Evolutionary conservation across 2,797 vertebrate species (phyloP), one percentile per base, ranked within the genome.

Genomic region (Phaenicophaeus curvirostris): DNA sequence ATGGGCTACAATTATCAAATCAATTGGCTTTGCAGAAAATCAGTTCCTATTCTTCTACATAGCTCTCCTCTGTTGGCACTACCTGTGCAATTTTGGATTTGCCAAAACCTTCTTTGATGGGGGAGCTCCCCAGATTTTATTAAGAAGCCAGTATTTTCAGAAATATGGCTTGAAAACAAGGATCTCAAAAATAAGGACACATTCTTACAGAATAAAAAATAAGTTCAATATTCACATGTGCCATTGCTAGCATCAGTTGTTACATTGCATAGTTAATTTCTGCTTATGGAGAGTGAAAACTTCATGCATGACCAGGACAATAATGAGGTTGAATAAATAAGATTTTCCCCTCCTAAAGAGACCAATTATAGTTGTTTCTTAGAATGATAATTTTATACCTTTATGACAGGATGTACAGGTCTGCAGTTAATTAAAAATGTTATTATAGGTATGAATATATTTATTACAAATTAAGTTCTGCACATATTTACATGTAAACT

Each of bases 1-100:
- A 97, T 96, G 97, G 96, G 93, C 97, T 97, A 96, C 96, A 98
- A 97, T 97, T 98, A 98, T 94, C 94, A 97, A 98, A 98, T 97
- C 97, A 97, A 94, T 97, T 59, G 35, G 93, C 94, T 96, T 97
- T 97, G 96, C 97, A 96, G 97, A 96, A 97, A 98, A 98, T 97
- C 97, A 97, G 97, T 96, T 97, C 92, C 92, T 97, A 97, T 98
- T 98, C 96, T 97, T 97, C 91, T 90, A 39, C 90, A 81, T 67
- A 94, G 88, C 93, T 97, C 87, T 97, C 95, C 94, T 96, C 66
- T 73, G 74, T 96, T 98, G 97, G 97, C 96, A 97, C 90, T 97
- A 98, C 97, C 96, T 97, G 97, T 96, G 76, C 81, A 96, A 94
- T 97, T 97, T 96, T 96, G 93, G 94, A 91, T 87, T 95, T 97